Evolutionary conservation across 2,888 invertebrate genomes (phyloP), one percentile per base, ranked within the genome.

Genomic region (Sussaba pulchella): DNA sequence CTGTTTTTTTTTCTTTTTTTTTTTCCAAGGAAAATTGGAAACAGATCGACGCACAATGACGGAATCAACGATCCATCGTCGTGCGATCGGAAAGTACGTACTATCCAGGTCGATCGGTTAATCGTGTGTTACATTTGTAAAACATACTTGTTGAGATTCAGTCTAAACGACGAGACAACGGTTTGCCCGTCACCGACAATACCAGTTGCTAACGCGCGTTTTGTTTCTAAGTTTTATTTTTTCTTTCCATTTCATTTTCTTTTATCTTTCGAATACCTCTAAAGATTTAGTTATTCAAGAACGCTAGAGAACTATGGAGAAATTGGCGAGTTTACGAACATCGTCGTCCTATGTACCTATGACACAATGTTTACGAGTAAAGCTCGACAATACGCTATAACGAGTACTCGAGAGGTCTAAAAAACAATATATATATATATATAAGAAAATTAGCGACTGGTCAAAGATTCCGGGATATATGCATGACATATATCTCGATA

Each of bases 391-490:
- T 73, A 64, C 72, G 63, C 72, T 76, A 75, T 67, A 69, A 77
- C 77, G 64, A 77, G 63, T 77, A 81, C 64, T 74, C 74, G 73
- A 69, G 59, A 77, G 77, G 26, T 81, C 64, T 77, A 74, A 70
- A 24, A 73, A 31, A 31, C 31, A 6, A 31, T 5, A 31, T 31
- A 5, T 5, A 31, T 31, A 69, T 36, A 64, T 52, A 61, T n/a
- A 70, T 64, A 77, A 67, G 57, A 81, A 74, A 39, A 81, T 81
- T 74, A 81, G 70, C 81, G 81, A 78, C 57, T 74, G 74, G 47
- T 74, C 74, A 77, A 76, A 52, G 69, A 61, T n/a, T n/a, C 69
- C 52, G 54, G 10, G 43, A 73, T 39, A 61, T 61, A 72, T 66
- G 26, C 57, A 43, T 72, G 2, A 57, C 26, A 66, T 75, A 50